Evolutionary conservation across 2,113 vertebrate species (phyloP).

Genomic region (Brachirus orientalis): DNA sequence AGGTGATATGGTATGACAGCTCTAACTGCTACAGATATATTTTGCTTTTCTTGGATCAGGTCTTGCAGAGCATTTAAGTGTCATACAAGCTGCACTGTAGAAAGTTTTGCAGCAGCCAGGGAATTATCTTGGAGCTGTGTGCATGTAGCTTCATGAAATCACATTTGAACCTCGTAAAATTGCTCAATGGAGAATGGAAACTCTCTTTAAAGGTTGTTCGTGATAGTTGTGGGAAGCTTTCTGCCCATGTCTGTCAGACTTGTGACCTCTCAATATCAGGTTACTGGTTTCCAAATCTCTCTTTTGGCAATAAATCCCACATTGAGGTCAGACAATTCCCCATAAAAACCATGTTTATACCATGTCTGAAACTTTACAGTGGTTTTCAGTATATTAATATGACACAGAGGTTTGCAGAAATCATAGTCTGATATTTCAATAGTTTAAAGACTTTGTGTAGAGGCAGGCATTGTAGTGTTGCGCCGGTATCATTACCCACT

Average conservation of each 20-base stretch:
- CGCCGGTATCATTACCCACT: too few species aligned
- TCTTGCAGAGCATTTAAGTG: conserved; percentile 21
- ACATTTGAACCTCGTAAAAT: conserved; percentile 39
- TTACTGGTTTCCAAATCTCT: conserved; percentile 34
- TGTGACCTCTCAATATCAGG: conserved; percentile 37
- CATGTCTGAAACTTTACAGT: conserved; percentile 16
- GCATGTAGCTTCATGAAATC: conserved; percentile 43
- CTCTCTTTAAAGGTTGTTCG: conserved; percentile 43
- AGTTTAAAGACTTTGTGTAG: background rate
- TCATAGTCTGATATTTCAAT: background rate
- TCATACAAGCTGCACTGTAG: conserved; percentile 28
- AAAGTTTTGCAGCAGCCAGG: conserved; percentile 27
- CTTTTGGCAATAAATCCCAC: conserved; percentile 16
- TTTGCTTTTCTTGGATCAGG: conserved; percentile 46
- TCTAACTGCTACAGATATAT: conserved; percentile 40
- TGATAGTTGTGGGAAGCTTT: conserved; percentile 55
- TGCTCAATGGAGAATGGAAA: conserved; percentile 38
- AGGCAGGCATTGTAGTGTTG: conserved; percentile 4
- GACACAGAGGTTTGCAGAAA: conserved; percentile 20
- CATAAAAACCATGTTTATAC: conserved; percentile 41
- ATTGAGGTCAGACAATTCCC: conserved; percentile 55
- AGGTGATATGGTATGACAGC: conserved; percentile 54
- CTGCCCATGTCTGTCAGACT: conserved; percentile 38
- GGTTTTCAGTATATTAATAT: conserved; percentile 31
- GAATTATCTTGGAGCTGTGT: conserved; percentile 45